Evolutionary conservation across 2,888 invertebrate species (phyloP).

Genomic region (Baccha elongata): DNA sequence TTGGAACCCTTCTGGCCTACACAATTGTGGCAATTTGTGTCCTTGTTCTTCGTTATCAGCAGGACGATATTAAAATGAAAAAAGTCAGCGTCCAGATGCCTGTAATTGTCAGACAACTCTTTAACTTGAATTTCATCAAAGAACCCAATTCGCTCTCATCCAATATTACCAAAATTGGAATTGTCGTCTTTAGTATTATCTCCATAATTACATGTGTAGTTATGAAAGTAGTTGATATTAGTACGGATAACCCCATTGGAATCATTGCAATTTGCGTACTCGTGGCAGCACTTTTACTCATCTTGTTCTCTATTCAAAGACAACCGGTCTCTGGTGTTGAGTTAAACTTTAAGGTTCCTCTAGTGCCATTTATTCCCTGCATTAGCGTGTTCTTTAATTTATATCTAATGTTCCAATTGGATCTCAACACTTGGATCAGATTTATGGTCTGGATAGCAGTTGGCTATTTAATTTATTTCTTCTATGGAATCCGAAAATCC

Average conservation of each 20-base stretch:
- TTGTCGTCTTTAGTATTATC: conserved; percentile 13
- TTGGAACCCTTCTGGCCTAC: conserved; percentile 89
- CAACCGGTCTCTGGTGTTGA: conserved; percentile 86
- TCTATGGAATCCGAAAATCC: conserved; percentile 92
- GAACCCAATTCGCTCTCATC: conserved; percentile 33
- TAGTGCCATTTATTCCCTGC: conserved; percentile 91
- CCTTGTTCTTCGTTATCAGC: conserved; percentile 86
- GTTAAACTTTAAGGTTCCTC: conserved; percentile 88
- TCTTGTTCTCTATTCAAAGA: conserved; percentile 84
- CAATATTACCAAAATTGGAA: not conserved
- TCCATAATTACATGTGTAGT: conserved; percentile 68
- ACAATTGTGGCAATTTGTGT: conserved; percentile 90
- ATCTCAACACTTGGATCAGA: conserved; percentile 91
- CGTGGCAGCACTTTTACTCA: conserved; percentile 83
- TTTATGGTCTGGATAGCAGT: conserved; percentile 91
- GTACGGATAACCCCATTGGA: conserved; percentile 61
- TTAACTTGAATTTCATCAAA: conserved; percentile 34
- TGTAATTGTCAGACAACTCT: conserved; percentile 18
- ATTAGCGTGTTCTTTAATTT: conserved; percentile 92
- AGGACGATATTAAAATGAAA: conserved; percentile 75
- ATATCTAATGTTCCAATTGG: conserved; percentile 88
- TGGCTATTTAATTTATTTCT: conserved; percentile 84
- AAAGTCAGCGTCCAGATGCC: conserved; percentile 1
- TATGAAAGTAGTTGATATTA: conserved; percentile 77
- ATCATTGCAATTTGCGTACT: conserved; percentile 80